phyloP scores from a whole-genome alignment of 1,140 invertebrate genomes.

The Bombus soroeensis region DNA sequence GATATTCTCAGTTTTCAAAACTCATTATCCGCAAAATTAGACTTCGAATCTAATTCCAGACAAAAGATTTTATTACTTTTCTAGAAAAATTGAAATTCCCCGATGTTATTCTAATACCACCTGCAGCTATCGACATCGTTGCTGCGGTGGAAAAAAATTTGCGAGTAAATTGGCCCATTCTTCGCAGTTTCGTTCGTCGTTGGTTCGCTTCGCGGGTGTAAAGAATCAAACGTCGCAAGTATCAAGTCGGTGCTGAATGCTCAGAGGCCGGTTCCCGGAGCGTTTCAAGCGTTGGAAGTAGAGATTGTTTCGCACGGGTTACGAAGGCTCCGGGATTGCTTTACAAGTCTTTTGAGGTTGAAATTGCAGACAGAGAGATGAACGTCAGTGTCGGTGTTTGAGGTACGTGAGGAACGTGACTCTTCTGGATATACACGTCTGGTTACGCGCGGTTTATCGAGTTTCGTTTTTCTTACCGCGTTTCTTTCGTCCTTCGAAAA shows the following conservation, averaged over 20 bases:
- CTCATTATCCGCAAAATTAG: slow-evolving; percentile 25
- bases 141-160: too few species aligned
- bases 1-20: slow-evolving; percentile 20
- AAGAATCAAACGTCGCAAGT: neutral
- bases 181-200: neutral
- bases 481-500: neutral
- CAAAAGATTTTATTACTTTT: neutral
- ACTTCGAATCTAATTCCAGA: neutral
- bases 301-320: slow-evolving; percentile 22
- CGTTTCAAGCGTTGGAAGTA: slow-evolving; percentile 16
- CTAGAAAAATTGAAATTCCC: neutral
- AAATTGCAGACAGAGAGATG: neutral
- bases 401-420: neutral
- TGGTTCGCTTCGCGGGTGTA: neutral
- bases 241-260: neutral
- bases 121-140: neutral
- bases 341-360: slow-evolving; percentile 12
- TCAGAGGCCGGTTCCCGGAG: neutral
- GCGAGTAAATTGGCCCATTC: neutral
- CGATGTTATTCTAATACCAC: too few species aligned
- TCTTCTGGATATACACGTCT: neutral
- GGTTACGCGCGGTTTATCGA: neutral
- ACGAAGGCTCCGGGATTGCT: neutral
- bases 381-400: neutral
- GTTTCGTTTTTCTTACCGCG: neutral